These are phyloP conservation scores for Crocidura indochinensis DNA, from an alignment of 2,797 vertebrate genomes.

Conservation along the genomic window DNA sequence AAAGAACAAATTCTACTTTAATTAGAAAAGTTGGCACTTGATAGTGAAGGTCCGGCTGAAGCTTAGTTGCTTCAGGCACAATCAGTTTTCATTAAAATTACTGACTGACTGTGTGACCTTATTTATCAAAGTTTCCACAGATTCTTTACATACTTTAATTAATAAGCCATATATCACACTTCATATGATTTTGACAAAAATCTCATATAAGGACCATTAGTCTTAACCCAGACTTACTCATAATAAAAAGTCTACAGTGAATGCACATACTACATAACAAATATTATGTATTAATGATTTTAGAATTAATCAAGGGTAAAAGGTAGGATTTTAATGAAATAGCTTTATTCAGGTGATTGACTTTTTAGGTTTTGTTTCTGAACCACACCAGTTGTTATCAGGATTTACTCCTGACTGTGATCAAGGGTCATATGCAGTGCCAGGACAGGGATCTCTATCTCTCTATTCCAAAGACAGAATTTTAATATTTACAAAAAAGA, in stretches of 20 bases:
- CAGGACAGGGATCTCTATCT: no score
- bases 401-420: no score
- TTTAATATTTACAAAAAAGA: neutral
- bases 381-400: no score
- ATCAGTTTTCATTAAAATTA: constrained; percentile 69
- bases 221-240: constrained; percentile 48
- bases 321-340: neutral
- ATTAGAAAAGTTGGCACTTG: constrained; percentile 31
- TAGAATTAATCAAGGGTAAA: neutral
- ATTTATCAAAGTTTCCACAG: constrained; percentile 44
- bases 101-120: neutral
- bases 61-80: constrained; percentile 6
- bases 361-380: no score
- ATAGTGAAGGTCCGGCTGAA: neutral
- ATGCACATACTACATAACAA: neutral
- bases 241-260: constrained; percentile 17
- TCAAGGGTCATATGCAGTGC: no score
- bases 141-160: constrained; percentile 61
- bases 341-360: neutral
- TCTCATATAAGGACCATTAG: neutral
- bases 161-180: constrained; percentile 32
- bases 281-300: neutral
- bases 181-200: constrained; percentile 60
- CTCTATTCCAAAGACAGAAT: neutral
- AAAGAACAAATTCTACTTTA: constrained; percentile 37